phyloP scores from a whole-genome alignment of 2,797 vertebrate genomes.

The Pterois miles region DNA sequence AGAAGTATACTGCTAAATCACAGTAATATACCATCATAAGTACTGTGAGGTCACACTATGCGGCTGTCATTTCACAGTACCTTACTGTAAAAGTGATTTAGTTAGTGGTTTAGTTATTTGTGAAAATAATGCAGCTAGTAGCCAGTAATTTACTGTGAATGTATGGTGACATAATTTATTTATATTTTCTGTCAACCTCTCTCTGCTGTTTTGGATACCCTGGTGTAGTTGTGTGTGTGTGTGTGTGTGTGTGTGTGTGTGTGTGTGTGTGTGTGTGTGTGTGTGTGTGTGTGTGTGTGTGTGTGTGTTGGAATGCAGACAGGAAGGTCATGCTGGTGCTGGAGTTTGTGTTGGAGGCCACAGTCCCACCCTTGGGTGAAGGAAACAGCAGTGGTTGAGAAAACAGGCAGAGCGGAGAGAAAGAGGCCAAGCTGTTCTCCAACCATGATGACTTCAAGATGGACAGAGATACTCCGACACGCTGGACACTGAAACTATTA shows the following conservation, averaged over 20 bases:
- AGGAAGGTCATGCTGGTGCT: conserved; percentile 59
- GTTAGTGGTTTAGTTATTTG: too few species aligned
- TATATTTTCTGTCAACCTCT: background rate
- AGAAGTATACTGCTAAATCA: too few species aligned
- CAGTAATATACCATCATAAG: too few species aligned
- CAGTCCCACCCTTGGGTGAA: conserved; percentile 48
- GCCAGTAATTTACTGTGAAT: too few species aligned
- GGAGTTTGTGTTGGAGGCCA: conserved; percentile 57
- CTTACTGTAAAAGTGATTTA: too few species aligned
- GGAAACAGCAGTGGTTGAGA: conserved; percentile 50
- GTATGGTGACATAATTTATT: too few species aligned
- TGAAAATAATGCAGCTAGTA: too few species aligned
- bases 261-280: conserved; percentile 26
- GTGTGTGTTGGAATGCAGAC: conserved; percentile 50
- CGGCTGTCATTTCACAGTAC: too few species aligned
- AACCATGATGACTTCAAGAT: conserved; percentile 54
- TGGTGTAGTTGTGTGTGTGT: conserved; percentile 16
- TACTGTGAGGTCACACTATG: too few species aligned
- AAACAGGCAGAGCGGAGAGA: conserved; percentile 38
- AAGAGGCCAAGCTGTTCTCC: conserved; percentile 38
- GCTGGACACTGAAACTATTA: background rate
- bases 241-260: conserved; percentile 24
- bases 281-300: conserved; percentile 10
- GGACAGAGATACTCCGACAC: conserved; percentile 17
- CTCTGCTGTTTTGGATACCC: conserved; percentile 16